Base-by-base conservation (phyloP, 2,113 vertebrate genomes). In the Psilopogon haemacephalus region DNA sequence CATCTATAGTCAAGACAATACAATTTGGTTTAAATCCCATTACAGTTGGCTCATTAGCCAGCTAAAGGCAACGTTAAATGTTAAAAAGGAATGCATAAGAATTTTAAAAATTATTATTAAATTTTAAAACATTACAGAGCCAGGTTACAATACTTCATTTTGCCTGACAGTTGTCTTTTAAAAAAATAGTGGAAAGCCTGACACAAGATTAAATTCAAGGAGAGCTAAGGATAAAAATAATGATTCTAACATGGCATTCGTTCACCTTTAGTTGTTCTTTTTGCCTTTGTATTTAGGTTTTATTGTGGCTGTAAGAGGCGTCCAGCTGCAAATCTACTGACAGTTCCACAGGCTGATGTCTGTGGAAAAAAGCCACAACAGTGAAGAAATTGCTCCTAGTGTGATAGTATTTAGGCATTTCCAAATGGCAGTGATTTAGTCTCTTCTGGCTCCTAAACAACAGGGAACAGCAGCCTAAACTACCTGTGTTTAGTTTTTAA, bases 221-320 rank as follows among this genome's bases (percentile, higher is more conserved):
- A 91, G 28, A 87, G 28, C 11, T 59, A 70, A 65, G 19, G 21
- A 14, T 33, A 74, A 63, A 19, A 58, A 46, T 42, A 28, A 64
- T 30, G 5, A 64, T 38, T 58, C 14, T 78, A 71, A 65, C 3
- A 1, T 13, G 50, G 8, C 0, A 2, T 33, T 33, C 2, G 1
- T 40, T 83, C 28, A 19, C 50, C 30, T 87, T 83, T 32, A 69
- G 28, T 35, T 70, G 27, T 67, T 70, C 14, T 21, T 62, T 71
- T 55, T 52, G 14, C 44, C 24, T 54, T 85, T 63, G 11, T 37
- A 56, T 73, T 80, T 23, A 59, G 28, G 44, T 88, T 88, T 85
- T 10, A 9, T 23, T 58, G 23, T 32, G 38, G 18, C 54, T 73
- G 2, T 19, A 84, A 54, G 35, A 76, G 11, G 19, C 23, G 7